A percentile compares a stretch with the other conserved stretches of the same genome.
Evolutionary conservation across 2,888 invertebrate genomes (phyloP).

Genomic region (Capitulum mitella): DNA sequence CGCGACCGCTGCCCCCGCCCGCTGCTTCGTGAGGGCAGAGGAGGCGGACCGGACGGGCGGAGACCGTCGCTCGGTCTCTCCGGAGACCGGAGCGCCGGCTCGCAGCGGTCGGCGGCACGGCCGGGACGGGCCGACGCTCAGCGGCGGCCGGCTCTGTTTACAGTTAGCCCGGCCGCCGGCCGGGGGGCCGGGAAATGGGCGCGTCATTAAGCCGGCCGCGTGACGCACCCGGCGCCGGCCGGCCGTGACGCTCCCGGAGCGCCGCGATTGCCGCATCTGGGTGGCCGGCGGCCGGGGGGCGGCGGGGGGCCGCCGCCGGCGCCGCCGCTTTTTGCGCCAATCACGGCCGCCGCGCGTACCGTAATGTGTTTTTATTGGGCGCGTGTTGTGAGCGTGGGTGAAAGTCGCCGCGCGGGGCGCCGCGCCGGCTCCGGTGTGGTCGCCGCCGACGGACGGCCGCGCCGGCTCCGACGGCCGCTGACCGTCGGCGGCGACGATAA

Average conservation of each 20-base stretch:
- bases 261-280: slow-evolving; percentile 12
- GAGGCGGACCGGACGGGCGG: no score
- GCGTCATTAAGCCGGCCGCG: neutral
- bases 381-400: neutral
- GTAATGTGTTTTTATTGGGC: neutral
- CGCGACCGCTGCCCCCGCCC: no score
- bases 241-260: slow-evolving; percentile 8
- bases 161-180: neutral
- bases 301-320: neutral
- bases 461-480: no score
- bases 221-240: neutral
- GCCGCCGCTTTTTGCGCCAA: neutral
- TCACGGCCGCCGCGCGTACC: neutral
- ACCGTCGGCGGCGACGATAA: no score
- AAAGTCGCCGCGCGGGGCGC: neutral
- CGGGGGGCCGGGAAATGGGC: neutral
- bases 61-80: no score
- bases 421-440: neutral
- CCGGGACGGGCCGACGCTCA: neutral
- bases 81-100: neutral
- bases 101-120: neutral
- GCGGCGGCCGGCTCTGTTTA: neutral
- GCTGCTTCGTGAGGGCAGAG: no score
- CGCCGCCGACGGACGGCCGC: neutral
- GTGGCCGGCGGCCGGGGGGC: slow-evolving; percentile 11